These are phyloP conservation scores for Eptatretus burgeri DNA, from an alignment of 2,113 vertebrate species.

Conservation along the genomic window DNA sequence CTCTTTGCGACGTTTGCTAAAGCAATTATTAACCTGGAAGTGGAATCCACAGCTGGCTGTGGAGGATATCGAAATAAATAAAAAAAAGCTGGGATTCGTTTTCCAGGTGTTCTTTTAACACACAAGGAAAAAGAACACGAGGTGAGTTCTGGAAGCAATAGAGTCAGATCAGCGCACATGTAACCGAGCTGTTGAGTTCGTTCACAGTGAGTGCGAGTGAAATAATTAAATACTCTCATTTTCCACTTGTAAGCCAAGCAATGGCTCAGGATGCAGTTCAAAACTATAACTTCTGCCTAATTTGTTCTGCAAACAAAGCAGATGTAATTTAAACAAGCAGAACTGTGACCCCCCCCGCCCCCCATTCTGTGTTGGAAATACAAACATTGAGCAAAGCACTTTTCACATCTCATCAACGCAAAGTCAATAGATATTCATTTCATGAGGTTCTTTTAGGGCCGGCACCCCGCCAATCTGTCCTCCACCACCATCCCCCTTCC, in stretches of 20 bases:
- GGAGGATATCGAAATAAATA: background rate
- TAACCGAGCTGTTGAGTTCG: too few relatives aligned
- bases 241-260: too few relatives aligned
- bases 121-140: too few relatives aligned
- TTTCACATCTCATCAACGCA: conserved; percentile 3
- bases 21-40: conserved; percentile 5
- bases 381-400: conserved; percentile 1
- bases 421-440: background rate
- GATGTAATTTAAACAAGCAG: conserved; percentile 5
- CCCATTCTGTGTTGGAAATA: background rate
- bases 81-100: background rate
- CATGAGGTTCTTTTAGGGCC: too few relatives aligned
- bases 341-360: background rate
- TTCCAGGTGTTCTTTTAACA: background rate
- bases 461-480: too few relatives aligned
- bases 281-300: background rate
- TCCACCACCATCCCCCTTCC: too few relatives aligned
- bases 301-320: conserved; percentile 6
- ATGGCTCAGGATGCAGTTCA: too few relatives aligned
- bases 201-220: too few relatives aligned
- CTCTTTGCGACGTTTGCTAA: background rate
- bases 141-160: too few relatives aligned
- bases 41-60: conserved; percentile 1
- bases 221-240: too few relatives aligned
- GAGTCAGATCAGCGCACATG: too few relatives aligned